Evolutionary conservation across 2,113 vertebrate species (phyloP).

Genomic region (Ibidorhyncha struthersii): DNA sequence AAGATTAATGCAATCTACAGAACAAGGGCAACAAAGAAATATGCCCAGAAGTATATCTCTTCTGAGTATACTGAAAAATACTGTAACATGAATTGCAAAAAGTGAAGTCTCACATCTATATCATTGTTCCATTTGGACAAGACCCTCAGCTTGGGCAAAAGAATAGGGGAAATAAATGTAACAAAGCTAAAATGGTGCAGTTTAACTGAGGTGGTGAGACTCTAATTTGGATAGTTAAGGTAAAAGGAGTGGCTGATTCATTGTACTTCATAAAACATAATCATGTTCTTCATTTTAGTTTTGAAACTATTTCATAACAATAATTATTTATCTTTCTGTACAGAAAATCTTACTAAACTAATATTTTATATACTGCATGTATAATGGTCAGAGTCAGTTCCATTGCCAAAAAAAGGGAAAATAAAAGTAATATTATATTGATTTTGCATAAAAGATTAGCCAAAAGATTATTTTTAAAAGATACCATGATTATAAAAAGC

Average conservation of each 20-base stretch:
- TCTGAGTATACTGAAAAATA: not conserved
- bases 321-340: not conserved
- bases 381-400: conserved; percentile 78
- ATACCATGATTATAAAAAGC: conserved; percentile 41
- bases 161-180: not conserved
- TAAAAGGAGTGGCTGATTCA: not conserved
- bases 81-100: not conserved
- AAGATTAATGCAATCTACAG: not conserved
- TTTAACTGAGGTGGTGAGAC: not conserved
- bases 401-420: conserved; percentile 62
- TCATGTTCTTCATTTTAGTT: not conserved
- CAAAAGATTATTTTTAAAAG: conserved; percentile 59
- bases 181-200: not conserved
- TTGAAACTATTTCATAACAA: not conserved
- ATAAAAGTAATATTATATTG: conserved; percentile 49
- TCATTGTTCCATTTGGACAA: not conserved
- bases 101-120: not conserved
- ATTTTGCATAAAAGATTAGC: conserved; percentile 67
- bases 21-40: not conserved
- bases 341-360: not conserved
- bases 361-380: conserved; percentile 62
- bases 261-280: not conserved
- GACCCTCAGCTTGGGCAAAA: not conserved
- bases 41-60: not conserved
- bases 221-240: not conserved